Percentiles rank a stretch among this genome's conserved stretches.
Evolutionary conservation across 2,888 invertebrate genomes (phyloP).

Genomic region (Ormyrus pomaceus): DNA sequence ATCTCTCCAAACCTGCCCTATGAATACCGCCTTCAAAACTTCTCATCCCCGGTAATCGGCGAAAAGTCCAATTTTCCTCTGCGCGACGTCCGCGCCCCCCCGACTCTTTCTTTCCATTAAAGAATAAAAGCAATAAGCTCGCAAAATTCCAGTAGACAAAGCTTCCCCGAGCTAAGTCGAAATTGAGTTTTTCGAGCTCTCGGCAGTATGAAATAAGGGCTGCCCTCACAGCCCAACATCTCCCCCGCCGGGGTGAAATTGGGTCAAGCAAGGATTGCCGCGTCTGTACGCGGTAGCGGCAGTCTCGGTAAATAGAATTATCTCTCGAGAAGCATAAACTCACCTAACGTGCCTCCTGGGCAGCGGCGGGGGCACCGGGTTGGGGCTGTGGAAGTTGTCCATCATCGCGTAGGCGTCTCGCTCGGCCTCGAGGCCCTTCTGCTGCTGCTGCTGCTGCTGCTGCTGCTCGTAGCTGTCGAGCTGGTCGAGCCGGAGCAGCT

Average conservation of each 20-base stretch:
- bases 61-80: too few species aligned
- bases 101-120: too few species aligned
- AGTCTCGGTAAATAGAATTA: background rate
- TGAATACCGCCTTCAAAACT: too few species aligned
- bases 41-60: too few species aligned
- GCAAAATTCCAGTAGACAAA: too few species aligned
- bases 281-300: background rate
- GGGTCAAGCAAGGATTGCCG: background rate
- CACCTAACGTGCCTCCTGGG: conserved; percentile 74
- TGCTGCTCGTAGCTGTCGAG: conserved; percentile 69
- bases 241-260: background rate
- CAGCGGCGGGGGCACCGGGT: conserved; percentile 73
- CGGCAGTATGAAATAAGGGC: too few species aligned
- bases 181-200: too few species aligned
- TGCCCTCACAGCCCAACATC: too few species aligned
- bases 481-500: conserved; percentile 72
- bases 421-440: conserved; percentile 59
- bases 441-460: conserved; percentile 61
- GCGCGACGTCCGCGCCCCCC: too few species aligned
- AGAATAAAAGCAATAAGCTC: too few species aligned
- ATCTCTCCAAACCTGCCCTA: too few species aligned
- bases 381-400: conserved; percentile 74
- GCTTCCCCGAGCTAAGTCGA: too few species aligned
- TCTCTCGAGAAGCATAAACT: conserved; percentile 55
- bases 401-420: conserved; percentile 73